Base-by-base conservation (phyloP, 2,797 vertebrate genomes). In the Bradypus variegatus region DNA sequence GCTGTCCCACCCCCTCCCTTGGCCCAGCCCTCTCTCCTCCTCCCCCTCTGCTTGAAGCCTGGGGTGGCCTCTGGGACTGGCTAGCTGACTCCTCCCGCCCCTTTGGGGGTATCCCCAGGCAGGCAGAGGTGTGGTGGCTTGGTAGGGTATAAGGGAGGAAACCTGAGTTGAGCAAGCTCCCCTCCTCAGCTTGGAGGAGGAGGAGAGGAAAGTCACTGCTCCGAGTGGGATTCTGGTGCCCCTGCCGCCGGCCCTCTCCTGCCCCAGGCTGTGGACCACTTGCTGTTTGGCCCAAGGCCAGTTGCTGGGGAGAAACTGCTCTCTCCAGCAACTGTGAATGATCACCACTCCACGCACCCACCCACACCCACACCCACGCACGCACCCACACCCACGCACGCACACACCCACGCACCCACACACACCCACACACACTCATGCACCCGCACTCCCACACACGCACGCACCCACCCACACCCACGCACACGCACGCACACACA, bases 231-330 rank as follows among this genome's bases (percentile, higher is more conserved):
- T 73, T 48, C 53, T 2, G 55, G 31, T 55, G 41, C 88, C 62
- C 11, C 75, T 5, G n/a, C 48, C 4, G n/a, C 48, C 31, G n/a
- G 33, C 70, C 38, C 78, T 45, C 90, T 86, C 73, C 87, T 86
- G 79, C 89, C 73, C 50, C 62, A 41, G n/a, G 60, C 67, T 15
- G 23, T 53, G 81, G 94, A 93, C 94, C 94, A 91, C 94, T 95
- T 93, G 94, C 83, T 93, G 83, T 80, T 60, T 95, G 94, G 95
- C 82, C 67, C 79, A n/a, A 48, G 53, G 91, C 95, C 96, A 93
- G 95, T 93, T 95, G 92, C 96, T 94, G 94, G 85, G 94, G 91
- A 94, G 90, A 92, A 91, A 83, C 48, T 76, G 92, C 36, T 77
- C 82, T 92, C 70, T 89, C 83, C 65, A 65, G 91, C 92, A 92